Conservation (phyloP, 2,888 invertebrate genomes). For the Silvanus unidentatus region DNA sequence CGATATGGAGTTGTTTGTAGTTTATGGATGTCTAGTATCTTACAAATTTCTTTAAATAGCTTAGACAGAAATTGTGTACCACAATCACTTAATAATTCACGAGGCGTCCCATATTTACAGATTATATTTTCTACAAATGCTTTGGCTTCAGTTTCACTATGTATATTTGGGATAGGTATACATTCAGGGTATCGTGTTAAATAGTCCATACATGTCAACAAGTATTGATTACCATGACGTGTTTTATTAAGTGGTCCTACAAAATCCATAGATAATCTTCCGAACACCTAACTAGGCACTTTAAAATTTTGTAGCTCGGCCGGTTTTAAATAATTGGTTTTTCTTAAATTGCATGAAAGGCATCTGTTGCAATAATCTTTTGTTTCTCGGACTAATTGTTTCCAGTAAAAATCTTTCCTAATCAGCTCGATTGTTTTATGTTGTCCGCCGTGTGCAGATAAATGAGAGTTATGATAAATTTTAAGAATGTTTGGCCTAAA, state of each 20-base stretch:
- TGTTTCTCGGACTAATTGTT: slow-evolving; percentile 20
- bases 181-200: slow-evolving; percentile 28
- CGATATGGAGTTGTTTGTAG: slow-evolving; percentile 29
- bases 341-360: slow-evolving; percentile 24
- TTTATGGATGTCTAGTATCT: slow-evolving; percentile 22
- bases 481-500: slow-evolving; percentile 12
- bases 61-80: slow-evolving; percentile 27
- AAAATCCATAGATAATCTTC: slow-evolving; percentile 26
- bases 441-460: slow-evolving; percentile 28
- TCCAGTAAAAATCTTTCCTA: slow-evolving; percentile 24
- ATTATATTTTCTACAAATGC: slow-evolving; percentile 25
- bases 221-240: slow-evolving; percentile 23
- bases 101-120: slow-evolving; percentile 26
- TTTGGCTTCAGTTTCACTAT: slow-evolving; percentile 25
- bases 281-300: slow-evolving; percentile 18
- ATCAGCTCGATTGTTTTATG: slow-evolving; percentile 25
- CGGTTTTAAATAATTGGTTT: slow-evolving; percentile 15
- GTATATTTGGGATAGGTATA: slow-evolving; percentile 27
- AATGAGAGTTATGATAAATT: slow-evolving; percentile 21
- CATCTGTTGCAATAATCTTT: slow-evolving; percentile 23
- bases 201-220: slow-evolving; percentile 29
- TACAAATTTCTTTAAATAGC: slow-evolving; percentile 26
- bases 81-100: slow-evolving; percentile 28
- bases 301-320: slow-evolving; percentile 19
- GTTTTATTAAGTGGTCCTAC: slow-evolving; percentile 27